phyloP scores from a whole-genome alignment of 2,113 vertebrate genomes.

The Cyanoramphus novaezelandiae region DNA sequence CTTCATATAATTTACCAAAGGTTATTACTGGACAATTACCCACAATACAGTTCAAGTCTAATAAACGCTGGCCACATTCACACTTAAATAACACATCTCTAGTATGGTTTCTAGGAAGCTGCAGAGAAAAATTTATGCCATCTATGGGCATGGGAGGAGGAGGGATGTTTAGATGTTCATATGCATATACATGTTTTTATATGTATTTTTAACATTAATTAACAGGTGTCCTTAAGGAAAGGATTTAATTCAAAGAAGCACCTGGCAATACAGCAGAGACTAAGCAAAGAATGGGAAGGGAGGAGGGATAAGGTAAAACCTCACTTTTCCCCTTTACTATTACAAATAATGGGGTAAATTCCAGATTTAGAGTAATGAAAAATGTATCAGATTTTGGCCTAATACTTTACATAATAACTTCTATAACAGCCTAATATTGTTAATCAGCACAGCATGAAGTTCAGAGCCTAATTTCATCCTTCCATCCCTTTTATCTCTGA shows the following conservation, averaged over 20 bases:
- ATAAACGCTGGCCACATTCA: conserved; percentile 70
- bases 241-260: not conserved
- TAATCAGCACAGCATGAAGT: not conserved
- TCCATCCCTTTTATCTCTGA: not conserved
- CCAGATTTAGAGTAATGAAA: not conserved
- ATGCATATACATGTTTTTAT: not conserved
- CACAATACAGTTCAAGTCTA: conserved; percentile 77
- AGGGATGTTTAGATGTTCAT: not conserved
- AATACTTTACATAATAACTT: not conserved
- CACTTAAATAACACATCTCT: conserved; percentile 70
- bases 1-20: conserved; percentile 76
- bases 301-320: not conserved
- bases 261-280: not conserved
- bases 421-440: not conserved
- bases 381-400: not conserved
- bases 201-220: not conserved
- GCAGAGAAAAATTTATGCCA: not conserved
- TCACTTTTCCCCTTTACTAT: not conserved
- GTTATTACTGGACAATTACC: conserved; percentile 80
- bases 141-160: not conserved
- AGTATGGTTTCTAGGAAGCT: conserved; percentile 47
- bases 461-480: not conserved
- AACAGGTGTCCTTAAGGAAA: not conserved
- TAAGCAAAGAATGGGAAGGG: not conserved
- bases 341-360: not conserved